Conservation (phyloP, 1,140 invertebrate species). For the Phthorimaea operculella region DNA sequence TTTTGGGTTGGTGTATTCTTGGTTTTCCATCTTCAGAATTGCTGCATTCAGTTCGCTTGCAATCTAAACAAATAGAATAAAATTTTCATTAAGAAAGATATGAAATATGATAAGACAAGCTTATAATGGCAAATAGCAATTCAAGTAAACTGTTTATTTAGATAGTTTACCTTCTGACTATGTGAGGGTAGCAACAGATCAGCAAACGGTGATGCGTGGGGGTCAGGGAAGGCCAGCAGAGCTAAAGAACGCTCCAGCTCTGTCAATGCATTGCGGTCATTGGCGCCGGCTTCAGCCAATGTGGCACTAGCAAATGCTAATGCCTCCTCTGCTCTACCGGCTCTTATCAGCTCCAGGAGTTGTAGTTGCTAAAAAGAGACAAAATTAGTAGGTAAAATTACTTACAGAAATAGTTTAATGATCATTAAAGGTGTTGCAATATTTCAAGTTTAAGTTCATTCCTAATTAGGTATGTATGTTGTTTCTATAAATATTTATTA, state of each 20-base stretch:
- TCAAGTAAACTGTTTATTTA: neutral
- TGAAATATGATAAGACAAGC: neutral
- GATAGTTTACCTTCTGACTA: constrained; percentile 83
- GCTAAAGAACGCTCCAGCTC: constrained; percentile 91
- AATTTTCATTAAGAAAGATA: constrained; percentile 15
- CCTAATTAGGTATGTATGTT: too few relatives aligned
- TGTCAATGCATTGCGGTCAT: constrained; percentile 80
- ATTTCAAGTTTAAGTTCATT: too few relatives aligned
- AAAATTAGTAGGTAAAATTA: too few relatives aligned
- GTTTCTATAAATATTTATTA: too few relatives aligned
- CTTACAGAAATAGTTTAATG: too few relatives aligned
- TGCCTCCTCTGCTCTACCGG: constrained; percentile 93
- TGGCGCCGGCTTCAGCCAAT: constrained; percentile 91
- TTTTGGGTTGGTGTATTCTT: constrained; percentile 88
- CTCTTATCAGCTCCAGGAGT: constrained; percentile 89
- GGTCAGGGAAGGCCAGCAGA: constrained; percentile 96
- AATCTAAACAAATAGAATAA: constrained; percentile 78
- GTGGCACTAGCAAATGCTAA: constrained; percentile 96
- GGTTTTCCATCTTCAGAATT: constrained; percentile 91
- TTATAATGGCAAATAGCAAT: neutral
- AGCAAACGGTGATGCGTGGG: constrained; percentile 93
- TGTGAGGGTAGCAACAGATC: constrained; percentile 93
- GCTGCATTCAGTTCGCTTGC: constrained; percentile 97
- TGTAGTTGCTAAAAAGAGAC: constrained; percentile 82
- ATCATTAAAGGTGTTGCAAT: too few relatives aligned